phyloP scores from a whole-genome alignment of 2,888 invertebrate genomes.

The Eurytoma californica region DNA sequence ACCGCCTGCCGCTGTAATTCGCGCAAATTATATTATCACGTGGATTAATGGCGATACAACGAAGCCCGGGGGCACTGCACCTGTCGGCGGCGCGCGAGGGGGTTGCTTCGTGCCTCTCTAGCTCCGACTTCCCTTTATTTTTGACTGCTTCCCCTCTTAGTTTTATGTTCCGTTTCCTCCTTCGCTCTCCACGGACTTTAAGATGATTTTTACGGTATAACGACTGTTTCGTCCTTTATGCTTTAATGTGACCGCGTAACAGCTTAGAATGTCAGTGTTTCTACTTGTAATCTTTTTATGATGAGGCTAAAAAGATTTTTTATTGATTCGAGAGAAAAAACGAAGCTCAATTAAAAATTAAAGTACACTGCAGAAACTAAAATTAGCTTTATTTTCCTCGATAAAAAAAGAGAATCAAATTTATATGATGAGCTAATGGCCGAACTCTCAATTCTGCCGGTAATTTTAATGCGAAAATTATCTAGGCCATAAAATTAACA shows the following conservation, averaged over 20 bases:
- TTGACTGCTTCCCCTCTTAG: not conserved
- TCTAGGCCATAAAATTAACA: constrained; percentile 6
- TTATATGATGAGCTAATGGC: too few species aligned
- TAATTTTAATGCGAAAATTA: constrained; percentile 12
- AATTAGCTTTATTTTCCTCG: too few species aligned
- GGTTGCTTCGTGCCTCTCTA: too few species aligned
- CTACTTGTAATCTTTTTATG: too few species aligned
- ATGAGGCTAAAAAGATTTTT: too few species aligned
- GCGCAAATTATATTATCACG: constrained; percentile 52
- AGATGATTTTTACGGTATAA: constrained; percentile 4
- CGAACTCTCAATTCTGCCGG: not conserved
- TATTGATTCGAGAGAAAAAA: too few species aligned
- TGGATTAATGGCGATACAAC: constrained; percentile 36
- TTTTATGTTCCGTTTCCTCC: not conserved
- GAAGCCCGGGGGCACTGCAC: constrained; percentile 4
- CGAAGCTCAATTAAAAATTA: too few species aligned
- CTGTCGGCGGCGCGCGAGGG: not conserved
- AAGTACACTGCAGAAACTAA: too few species aligned
- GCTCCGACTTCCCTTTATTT: constrained; percentile 16
- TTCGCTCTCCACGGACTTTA: not conserved
- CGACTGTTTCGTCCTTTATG: constrained; percentile 17
- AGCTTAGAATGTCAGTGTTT: not conserved
- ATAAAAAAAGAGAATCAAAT: too few species aligned
- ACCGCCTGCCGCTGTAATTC: constrained; percentile 38
- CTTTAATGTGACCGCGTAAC: not conserved